Percentiles rank a stretch among this genome's conserved stretches.
phyloP scores from a whole-genome alignment of 2,888 invertebrate genomes.

The Perizoma flavofasciatum region DNA sequence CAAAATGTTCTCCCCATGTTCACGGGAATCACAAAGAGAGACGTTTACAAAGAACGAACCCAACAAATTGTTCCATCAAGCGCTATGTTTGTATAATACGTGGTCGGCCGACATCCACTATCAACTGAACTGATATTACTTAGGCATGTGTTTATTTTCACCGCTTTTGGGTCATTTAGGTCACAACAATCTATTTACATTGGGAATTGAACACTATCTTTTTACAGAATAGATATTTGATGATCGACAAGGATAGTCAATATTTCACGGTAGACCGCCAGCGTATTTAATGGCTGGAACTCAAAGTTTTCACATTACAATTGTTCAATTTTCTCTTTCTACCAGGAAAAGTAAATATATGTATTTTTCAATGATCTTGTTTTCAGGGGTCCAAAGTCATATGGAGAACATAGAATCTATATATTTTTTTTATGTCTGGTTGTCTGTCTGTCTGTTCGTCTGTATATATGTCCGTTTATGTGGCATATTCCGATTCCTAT shows the following conservation, averaged over 20 bases:
- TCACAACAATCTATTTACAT: conserved; percentile 26
- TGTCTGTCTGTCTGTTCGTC: too few species aligned
- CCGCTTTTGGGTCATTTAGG: conserved; percentile 40
- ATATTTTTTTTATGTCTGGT: too few species aligned
- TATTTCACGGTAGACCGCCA: conserved; percentile 44
- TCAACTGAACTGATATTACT: conserved; percentile 49
- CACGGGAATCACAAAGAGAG: conserved; percentile 75
- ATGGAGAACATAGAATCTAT: too few species aligned
- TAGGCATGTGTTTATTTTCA: conserved; percentile 49
- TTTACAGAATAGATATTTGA: conserved; percentile 4
- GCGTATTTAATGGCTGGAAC: conserved; percentile 49
- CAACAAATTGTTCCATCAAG: conserved; percentile 77
- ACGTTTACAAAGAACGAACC: conserved; percentile 75
- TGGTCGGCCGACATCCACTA: conserved; percentile 59
- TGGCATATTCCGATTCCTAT: too few species aligned
- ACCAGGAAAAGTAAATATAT: conserved; percentile 39
- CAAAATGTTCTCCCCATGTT: conserved; percentile 78
- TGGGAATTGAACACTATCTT: conserved; percentile 27
- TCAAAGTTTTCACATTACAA: conserved; percentile 60
- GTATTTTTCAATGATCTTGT: conserved; percentile 18
- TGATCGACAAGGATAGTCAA: conserved; percentile 19
- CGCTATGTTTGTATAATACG: conserved; percentile 65
- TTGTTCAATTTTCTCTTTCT: conserved; percentile 51
- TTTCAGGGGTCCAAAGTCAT: conserved; percentile 3
- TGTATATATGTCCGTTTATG: too few species aligned